Evolutionary conservation across 2,797 vertebrate genomes (phyloP), one percentile per base, ranked within the genome.

Genomic region (Mastacembelus armatus): DNA sequence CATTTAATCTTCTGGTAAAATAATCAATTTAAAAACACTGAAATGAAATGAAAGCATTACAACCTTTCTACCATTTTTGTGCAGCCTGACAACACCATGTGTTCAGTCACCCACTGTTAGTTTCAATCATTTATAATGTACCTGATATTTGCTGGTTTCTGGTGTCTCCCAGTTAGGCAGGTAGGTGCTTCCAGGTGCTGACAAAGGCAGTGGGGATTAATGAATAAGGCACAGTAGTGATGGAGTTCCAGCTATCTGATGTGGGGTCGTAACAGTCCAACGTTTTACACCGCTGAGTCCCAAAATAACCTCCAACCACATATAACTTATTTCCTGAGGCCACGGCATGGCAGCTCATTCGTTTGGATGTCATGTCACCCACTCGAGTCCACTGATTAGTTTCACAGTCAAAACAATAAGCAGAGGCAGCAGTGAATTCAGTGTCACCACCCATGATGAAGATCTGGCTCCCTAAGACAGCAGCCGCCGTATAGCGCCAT

Each of bases 391-490:
- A 98, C 84, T 95, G 95, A 85, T 95, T 95, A 0, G 92, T 95
- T 63, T 98, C 96, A 1, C 95, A 96, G 92, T 98, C 96, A 16
- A 95, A 98, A 77, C 96, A 95, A 84, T 98, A 98, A n/a, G 97
- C 97, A 0, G 95, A 96, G 1, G 96, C 96, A 0, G 97, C 97
- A 0, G 96, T 97, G 89, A 96, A 98, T 62, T 98, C 97, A 0
- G 96, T 97, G 89, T 98, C 97, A 0, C 97, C 97, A 0, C 97
- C 97, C 96, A 98, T 97, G 90, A 98, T 98, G 89, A 98, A 98
- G 77, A 98, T 98, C 89, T 98, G 97, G 84, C 96, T 98, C 73
- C 97, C 96, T 36, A 98, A 82, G 10, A 96, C 97, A 0, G 97
- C 97, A 0, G 96, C 97, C 0, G 96, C 97, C 0, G 96, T 98